Evolutionary conservation across 2,113 vertebrate genomes (phyloP), one percentile per base, ranked within the genome.

Genomic region (Mellivora capensis): DNA sequence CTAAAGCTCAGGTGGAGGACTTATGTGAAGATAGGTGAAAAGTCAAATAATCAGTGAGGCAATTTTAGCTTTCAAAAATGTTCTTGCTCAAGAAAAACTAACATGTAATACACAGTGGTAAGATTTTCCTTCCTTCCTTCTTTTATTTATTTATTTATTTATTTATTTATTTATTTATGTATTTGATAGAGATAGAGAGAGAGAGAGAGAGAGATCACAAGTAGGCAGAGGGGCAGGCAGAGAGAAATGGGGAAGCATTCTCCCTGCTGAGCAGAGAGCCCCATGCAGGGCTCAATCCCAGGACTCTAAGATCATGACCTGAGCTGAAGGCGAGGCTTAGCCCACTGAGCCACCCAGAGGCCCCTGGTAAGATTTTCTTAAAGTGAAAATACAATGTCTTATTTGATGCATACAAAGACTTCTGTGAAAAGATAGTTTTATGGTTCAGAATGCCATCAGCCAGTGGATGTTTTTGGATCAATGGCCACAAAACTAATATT

Each of bases 71-170:
- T 97, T 80, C 14, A 90, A 82, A 94, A 76, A 83, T 52, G 15
- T 81, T 84, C 57, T 94, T 76, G 8, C 39, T 82, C 76, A 79
- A 62, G 14, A 64, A 98, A 71, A 54, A 17, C 21, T 96, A 94
- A 90, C 31, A 49, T 84, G 3, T 87, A 64, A 84, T 59, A 71
- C 0, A 52, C 34, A 94, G 44, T 42, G 20, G 39, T 92, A 54
- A 54, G 52, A 54, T 54, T 54, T 54, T 54, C 52, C 15, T 52
- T 52, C 52, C 6, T 52, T 52, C 10, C 5, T 54, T 54, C 3
- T 54, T 54, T 52, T 52, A 17, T 52, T 18, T 17, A n/a, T 54
- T 54, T 54, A 54, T 54, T 54, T 52, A 52, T 52, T 52, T 54
- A 54, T 54, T 17, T 52, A n/a, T n/a, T n/a, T n/a, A n/a, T 54